Conservation (phyloP, 2,797 vertebrate species). For the Trachurus trachurus region DNA sequence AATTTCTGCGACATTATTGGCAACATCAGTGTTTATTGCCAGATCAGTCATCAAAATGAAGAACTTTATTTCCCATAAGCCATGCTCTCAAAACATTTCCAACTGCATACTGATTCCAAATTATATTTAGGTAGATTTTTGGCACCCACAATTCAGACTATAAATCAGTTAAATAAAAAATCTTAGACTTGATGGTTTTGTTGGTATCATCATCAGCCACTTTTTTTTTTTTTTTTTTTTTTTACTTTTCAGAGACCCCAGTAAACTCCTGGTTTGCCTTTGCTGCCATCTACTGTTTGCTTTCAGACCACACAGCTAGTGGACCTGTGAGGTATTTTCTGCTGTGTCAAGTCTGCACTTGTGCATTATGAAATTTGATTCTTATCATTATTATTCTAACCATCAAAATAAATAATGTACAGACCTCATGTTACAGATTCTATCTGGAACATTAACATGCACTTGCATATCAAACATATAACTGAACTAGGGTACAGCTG, state of each 20-base stretch:
- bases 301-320: neutral
- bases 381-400: neutral
- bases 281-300: slow-evolving; percentile 69
- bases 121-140: neutral
- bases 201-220: neutral
- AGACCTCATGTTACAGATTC: neutral
- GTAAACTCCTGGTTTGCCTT: slow-evolving; percentile 26
- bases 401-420: neutral
- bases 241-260: neutral
- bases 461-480: neutral
- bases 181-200: neutral
- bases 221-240: neutral
- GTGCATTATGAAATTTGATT: neutral
- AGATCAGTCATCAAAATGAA: neutral
- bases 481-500: neutral
- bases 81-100: neutral
- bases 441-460: neutral
- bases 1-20: neutral
- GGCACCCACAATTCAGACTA: too few relatives aligned
- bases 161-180: neutral
- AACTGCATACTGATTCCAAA: neutral
- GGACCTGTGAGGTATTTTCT: neutral
- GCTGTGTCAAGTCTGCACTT: neutral
- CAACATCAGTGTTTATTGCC: neutral
- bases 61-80: neutral